These are phyloP conservation scores for Muschampia staudingeri DNA, from an alignment of 2,888 invertebrate species.

Conservation along the genomic window DNA sequence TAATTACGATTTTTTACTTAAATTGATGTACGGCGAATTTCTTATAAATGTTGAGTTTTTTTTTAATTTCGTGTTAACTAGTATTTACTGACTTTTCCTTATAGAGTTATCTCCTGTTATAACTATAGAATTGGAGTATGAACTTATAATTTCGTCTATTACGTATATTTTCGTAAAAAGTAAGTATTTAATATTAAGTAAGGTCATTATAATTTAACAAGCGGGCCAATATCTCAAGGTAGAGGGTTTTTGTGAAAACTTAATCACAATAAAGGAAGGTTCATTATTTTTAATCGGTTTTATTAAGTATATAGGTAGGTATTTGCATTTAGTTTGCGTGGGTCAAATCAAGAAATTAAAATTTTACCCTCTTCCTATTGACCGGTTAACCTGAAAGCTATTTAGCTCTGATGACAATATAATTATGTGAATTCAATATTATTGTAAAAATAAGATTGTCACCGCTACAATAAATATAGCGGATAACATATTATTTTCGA, in stretches of 20 bases:
- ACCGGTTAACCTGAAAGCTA: too few species aligned
- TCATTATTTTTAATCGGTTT: not conserved
- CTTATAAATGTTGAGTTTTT: not conserved
- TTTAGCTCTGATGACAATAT: too few species aligned
- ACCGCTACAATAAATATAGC: too few species aligned
- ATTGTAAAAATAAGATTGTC: too few species aligned
- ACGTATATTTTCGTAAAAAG: not conserved
- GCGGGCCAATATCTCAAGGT: conserved; percentile 3
- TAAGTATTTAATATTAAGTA: not conserved
- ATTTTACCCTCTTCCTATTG: too few species aligned
- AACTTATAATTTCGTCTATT: not conserved
- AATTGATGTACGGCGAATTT: not conserved
- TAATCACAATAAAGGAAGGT: not conserved
- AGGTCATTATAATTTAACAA: conserved; percentile 1
- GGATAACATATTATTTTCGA: too few species aligned
- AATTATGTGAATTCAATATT: too few species aligned
- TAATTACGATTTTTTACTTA: conserved; percentile 4
- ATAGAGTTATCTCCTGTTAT: too few species aligned
- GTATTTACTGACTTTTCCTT: not conserved
- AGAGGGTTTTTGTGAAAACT: not conserved
- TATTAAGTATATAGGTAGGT: too few species aligned
- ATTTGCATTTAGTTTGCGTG: too few species aligned
- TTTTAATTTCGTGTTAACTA: too few species aligned
- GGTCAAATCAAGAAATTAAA: too few species aligned
- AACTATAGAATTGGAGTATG: not conserved